Conservation (phyloP, 1,140 invertebrate species). For the Samia ricini region DNA sequence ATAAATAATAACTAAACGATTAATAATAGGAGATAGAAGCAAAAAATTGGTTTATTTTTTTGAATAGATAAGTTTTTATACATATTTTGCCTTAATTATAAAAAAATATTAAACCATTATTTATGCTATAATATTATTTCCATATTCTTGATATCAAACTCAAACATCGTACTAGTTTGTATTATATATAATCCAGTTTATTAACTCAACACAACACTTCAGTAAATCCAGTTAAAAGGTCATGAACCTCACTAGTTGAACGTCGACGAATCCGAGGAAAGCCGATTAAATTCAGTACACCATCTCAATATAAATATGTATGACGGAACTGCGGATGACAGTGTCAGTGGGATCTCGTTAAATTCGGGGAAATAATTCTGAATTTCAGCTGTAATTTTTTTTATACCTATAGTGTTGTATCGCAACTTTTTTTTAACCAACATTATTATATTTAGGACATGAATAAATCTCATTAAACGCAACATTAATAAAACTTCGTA, state of each 20-base stretch:
- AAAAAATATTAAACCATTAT: no score
- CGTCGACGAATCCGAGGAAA: slow-evolving; percentile 10
- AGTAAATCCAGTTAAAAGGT: slow-evolving; percentile 9
- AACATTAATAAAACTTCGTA: no score
- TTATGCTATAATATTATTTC: background rate
- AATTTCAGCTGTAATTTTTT: background rate
- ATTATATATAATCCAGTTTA: background rate
- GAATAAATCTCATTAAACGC: no score
- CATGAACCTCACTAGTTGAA: background rate
- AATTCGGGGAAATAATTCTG: slow-evolving; percentile 13
- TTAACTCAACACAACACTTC: slow-evolving; percentile 1
- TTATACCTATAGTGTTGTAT: background rate
- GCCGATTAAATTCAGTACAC: slow-evolving; percentile 15
- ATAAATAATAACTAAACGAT: no score
- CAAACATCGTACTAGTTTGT: background rate
- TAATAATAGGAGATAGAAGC: no score
- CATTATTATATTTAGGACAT: no score
- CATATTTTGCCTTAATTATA: no score
- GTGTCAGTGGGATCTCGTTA: slow-evolving; percentile 19
- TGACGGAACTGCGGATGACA: slow-evolving; percentile 13
- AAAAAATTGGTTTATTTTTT: no score
- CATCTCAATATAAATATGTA: slow-evolving; percentile 17
- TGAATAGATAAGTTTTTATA: no score
- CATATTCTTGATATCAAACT: background rate
- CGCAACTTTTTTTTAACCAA: no score